Percentiles rank a stretch among this genome's conserved stretches.
phyloP scores from a whole-genome alignment of 2,797 vertebrate species.

The Sebastes hubbsi region DNA sequence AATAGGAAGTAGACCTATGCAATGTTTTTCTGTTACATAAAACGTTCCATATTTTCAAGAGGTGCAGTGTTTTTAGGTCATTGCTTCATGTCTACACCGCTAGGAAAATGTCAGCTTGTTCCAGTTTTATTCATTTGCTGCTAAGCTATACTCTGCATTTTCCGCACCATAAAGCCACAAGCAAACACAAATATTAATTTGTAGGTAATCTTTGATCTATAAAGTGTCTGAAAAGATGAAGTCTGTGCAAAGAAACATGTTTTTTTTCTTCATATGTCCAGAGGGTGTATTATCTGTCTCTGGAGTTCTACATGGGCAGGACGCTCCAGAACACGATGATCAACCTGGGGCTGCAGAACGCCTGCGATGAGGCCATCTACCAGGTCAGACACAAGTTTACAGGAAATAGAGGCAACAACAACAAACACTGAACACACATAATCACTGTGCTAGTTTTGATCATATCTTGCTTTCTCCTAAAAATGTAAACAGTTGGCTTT shows the following conservation, averaged over 20 bases:
- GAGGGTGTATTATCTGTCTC: conserved; percentile 97
- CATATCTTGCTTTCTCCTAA: background rate
- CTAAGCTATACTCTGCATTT: background rate
- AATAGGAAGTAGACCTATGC: background rate
- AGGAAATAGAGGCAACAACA: background rate
- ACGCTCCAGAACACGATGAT: conserved; percentile 98
- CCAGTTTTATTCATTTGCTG: background rate
- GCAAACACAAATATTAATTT: background rate
- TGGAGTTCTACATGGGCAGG: conserved; percentile 98
- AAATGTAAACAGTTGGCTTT: background rate
- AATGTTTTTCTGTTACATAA: conserved; percentile 3
- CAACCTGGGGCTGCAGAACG: conserved; percentile 96
- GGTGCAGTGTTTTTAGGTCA: background rate
- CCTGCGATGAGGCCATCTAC: conserved; percentile 97
- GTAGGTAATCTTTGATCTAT: background rate
- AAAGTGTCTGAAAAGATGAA: background rate
- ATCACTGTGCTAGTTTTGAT: background rate
- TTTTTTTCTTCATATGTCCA: conserved; percentile 41
- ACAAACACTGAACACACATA: background rate
- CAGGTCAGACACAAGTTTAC: conserved; percentile 83
- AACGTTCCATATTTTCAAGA: background rate
- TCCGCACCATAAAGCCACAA: background rate
- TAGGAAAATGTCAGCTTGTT: conserved; percentile 1
- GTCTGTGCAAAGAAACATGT: background rate
- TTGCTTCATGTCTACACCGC: conserved; percentile 8